These are phyloP conservation scores for Sminthurinus aureus DNA, from an alignment of 2,888 invertebrate species.

Conservation along the genomic window DNA sequence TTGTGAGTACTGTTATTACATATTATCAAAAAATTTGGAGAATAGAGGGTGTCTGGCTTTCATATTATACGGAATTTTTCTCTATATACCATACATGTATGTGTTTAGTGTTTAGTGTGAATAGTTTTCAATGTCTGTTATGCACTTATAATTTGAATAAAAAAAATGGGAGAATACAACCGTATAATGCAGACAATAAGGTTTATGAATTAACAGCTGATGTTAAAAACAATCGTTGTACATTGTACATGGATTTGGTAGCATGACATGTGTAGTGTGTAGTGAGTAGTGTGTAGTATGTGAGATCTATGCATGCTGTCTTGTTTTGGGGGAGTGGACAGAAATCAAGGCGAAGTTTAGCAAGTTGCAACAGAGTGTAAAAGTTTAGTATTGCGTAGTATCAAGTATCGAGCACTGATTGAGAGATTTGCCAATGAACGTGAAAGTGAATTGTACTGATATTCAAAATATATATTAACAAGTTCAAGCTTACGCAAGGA, in stretches of 20 bases:
- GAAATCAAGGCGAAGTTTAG: constrained; percentile 41
- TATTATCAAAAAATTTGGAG: not conserved
- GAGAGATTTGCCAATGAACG: constrained; percentile 42
- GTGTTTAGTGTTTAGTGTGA: no score
- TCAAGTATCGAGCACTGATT: not conserved
- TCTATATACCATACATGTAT: not conserved
- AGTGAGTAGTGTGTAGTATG: not conserved
- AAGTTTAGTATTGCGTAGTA: not conserved
- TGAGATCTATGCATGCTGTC: not conserved
- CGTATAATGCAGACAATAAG: not conserved
- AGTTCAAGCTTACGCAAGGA: constrained; percentile 39
- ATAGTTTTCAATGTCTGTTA: not conserved
- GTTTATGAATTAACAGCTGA: not conserved
- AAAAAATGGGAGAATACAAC: not conserved
- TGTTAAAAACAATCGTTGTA: not conserved
- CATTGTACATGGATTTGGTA: not conserved
- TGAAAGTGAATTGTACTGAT: constrained; percentile 21
- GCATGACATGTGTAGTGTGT: not conserved
- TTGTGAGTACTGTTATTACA: not conserved
- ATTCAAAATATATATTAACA: not conserved
- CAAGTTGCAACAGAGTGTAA: constrained; percentile 4
- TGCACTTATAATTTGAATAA: not conserved
- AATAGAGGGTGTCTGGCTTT: not conserved
- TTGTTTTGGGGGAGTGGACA: not conserved
- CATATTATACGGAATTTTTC: not conserved